Percentiles rank a stretch among this genome's conserved stretches.
phyloP scores from a whole-genome alignment of 2,888 invertebrate species.

The Harmothoe impar region DNA sequence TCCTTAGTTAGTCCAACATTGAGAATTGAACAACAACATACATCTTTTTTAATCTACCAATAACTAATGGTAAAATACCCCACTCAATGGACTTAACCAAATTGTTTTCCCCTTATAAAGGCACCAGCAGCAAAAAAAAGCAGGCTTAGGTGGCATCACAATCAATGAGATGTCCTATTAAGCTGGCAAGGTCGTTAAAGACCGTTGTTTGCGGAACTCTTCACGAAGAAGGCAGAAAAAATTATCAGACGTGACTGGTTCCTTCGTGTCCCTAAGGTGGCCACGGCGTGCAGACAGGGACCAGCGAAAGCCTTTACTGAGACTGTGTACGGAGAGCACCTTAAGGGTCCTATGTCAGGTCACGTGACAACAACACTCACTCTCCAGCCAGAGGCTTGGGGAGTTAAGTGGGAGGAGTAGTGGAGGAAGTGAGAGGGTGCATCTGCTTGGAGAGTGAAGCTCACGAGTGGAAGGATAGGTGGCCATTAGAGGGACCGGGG shows the following conservation, averaged over 20 bases:
- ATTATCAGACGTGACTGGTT: neutral
- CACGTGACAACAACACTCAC: neutral
- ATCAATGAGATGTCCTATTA: too few relatives aligned
- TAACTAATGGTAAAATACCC: too few relatives aligned
- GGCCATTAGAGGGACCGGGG: neutral
- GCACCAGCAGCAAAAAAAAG: too few relatives aligned
- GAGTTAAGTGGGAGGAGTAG: neutral
- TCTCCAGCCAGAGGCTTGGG: neutral
- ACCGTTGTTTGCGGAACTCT: neutral
- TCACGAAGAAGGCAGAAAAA: neutral
- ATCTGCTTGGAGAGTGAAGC: constrained; percentile 21
- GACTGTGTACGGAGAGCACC: neutral
- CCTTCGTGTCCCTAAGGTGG: neutral
- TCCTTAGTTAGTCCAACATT: too few relatives aligned
- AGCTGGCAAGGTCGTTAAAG: too few relatives aligned
- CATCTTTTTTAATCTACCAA: too few relatives aligned
- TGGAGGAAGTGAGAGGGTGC: neutral
- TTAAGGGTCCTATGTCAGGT: neutral
- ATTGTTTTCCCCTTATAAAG: too few relatives aligned
- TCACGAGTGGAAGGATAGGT: neutral
- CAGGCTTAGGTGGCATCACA: too few relatives aligned
- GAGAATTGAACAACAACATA: too few relatives aligned
- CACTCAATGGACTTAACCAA: too few relatives aligned
- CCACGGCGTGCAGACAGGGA: neutral
- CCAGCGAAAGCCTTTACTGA: too few relatives aligned